Evolutionary conservation across 2,888 invertebrate species (phyloP).

Genomic region (Lobophora halterata): DNA sequence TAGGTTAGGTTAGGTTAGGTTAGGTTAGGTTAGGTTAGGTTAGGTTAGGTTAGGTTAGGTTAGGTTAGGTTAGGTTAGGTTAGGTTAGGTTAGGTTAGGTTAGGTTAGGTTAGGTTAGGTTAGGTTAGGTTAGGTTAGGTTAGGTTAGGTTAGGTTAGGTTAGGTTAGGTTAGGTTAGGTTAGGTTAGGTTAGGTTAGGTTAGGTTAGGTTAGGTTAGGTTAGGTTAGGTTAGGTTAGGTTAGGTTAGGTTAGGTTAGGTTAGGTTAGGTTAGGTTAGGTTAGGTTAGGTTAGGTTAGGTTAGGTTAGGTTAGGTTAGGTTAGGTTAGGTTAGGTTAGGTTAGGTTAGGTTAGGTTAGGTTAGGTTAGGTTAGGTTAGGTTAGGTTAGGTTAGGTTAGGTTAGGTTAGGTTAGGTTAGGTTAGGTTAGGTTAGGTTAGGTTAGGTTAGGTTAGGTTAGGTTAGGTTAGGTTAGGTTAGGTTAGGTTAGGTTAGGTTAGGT

Average conservation of each 20-base stretch:
- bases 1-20: constrained; percentile 29
- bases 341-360: constrained; percentile 24
- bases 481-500: constrained; percentile 20
- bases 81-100: constrained; percentile 30
- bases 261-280: constrained; percentile 23
- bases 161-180: constrained; percentile 33
- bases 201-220: constrained; percentile 32
- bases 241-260: constrained; percentile 28
- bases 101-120: constrained; percentile 31
- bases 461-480: constrained; percentile 28
- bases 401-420: constrained; percentile 29
- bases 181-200: constrained; percentile 32
- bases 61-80: constrained; percentile 35
- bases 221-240: constrained; percentile 29
- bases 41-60: constrained; percentile 35
- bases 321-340: constrained; percentile 29
- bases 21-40: constrained; percentile 35
- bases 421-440: constrained; percentile 28
- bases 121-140: constrained; percentile 34
- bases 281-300: constrained; percentile 32
- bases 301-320: constrained; percentile 31
- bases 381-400: constrained; percentile 26
- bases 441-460: constrained; percentile 31
- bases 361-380: constrained; percentile 23
- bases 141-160: constrained; percentile 31